phyloP scores from a whole-genome alignment of 2,888 invertebrate genomes.

The Corbicula japonica region DNA sequence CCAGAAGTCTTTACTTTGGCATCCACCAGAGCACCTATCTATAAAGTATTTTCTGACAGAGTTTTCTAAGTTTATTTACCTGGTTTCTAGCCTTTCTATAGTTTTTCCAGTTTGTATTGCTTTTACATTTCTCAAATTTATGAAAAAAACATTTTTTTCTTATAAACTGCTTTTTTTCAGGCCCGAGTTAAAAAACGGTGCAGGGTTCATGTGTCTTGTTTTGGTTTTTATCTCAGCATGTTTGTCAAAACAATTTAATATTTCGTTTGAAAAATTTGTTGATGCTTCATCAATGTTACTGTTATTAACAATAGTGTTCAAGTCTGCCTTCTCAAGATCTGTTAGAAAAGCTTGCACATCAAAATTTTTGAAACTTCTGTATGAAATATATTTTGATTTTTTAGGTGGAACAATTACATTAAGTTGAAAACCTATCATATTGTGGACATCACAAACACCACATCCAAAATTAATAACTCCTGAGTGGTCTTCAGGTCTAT shows the following conservation, averaged over 20 bases:
- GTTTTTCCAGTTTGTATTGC: too few species aligned
- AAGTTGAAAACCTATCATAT: constrained; percentile 20
- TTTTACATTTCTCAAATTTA: not conserved
- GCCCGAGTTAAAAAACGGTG: not conserved
- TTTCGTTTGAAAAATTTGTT: not conserved
- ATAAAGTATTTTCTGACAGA: not conserved
- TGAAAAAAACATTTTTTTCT: constrained; percentile 1
- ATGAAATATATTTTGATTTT: not conserved
- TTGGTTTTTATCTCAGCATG: too few species aligned
- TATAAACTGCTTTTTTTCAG: not conserved
- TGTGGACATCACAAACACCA: constrained; percentile 33
- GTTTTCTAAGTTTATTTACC: not conserved
- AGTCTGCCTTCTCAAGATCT: not conserved
- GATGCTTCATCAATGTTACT: not conserved
- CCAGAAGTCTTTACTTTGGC: not conserved
- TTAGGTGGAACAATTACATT: not conserved
- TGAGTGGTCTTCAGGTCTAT: not conserved
- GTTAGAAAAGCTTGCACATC: not conserved
- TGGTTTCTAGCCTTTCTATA: not conserved
- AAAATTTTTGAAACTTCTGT: constrained; percentile 10
- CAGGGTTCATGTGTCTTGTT: not conserved
- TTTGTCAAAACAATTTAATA: not conserved
- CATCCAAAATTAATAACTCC: constrained; percentile 19
- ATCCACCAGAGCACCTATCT: not conserved
- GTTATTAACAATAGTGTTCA: not conserved